Conservation (phyloP, 2,888 invertebrate species). For the Drosophila lacicola region DNA sequence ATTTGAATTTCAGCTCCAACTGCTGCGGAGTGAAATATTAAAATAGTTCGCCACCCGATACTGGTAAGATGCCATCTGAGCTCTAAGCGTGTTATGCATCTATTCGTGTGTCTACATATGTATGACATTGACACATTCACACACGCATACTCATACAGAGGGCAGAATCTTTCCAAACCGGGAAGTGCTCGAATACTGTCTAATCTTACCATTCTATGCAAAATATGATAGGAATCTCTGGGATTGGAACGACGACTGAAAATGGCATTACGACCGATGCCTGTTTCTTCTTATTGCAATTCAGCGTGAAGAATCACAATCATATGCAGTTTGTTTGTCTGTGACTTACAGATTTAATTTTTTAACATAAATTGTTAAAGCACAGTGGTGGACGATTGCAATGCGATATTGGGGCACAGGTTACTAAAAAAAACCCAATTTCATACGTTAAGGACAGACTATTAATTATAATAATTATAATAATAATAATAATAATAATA, state of each 20-base stretch:
- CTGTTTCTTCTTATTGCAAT: conserved; percentile 51
- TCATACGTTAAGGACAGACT: too few species aligned
- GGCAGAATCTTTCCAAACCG: conserved; percentile 15
- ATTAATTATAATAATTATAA: too few species aligned
- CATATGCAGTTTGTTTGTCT: conserved; percentile 59
- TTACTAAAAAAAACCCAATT: neutral
- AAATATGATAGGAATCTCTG: conserved; percentile 77
- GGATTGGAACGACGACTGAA: conserved; percentile 6
- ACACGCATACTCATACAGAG: conserved; percentile 1
- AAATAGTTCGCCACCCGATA: conserved; percentile 58
- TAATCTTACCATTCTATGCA: conserved; percentile 74
- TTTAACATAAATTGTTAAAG: conserved; percentile 25
- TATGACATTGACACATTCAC: conserved; percentile 41
- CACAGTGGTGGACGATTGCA: conserved; percentile 36
- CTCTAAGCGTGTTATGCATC: conserved; percentile 27
- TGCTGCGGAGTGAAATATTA: conserved; percentile 62
- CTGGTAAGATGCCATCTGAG: conserved; percentile 35
- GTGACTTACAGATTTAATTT: conserved; percentile 12
- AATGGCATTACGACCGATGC: conserved; percentile 25
- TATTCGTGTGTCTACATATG: conserved; percentile 57
- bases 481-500: too few species aligned
- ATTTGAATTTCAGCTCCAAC: conserved; percentile 65
- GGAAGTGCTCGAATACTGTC: conserved; percentile 12
- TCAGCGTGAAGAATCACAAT: conserved; percentile 66
- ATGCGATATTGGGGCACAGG: neutral